phyloP scores from a whole-genome alignment of 2,888 invertebrate species.

The Hermodice carunculata region DNA sequence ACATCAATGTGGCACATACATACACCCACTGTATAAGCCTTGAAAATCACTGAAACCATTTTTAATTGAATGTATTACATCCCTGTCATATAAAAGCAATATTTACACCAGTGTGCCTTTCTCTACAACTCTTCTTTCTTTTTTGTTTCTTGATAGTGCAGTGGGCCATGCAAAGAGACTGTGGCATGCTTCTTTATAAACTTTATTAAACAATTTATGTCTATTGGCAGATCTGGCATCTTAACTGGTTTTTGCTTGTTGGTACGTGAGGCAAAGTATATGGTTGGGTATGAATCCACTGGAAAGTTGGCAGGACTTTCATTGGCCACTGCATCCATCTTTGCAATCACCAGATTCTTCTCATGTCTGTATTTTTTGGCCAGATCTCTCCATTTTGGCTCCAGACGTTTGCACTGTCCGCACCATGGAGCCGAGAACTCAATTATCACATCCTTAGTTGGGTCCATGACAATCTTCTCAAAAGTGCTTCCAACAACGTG shows the following conservation, averaged over 20 bases:
- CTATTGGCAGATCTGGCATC: constrained; percentile 63
- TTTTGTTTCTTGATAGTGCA: no score
- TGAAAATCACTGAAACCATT: no score
- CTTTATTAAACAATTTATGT: no score
- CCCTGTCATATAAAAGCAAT: no score
- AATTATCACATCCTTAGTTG: constrained; percentile 73
- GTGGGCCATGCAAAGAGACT: constrained; percentile 50
- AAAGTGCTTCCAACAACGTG: constrained; percentile 74
- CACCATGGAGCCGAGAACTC: constrained; percentile 76
- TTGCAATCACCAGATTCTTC: constrained; percentile 66
- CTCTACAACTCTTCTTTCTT: constrained; percentile 61
- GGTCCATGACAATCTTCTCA: constrained; percentile 71
- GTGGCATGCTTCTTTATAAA: constrained; percentile 62
- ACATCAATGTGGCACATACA: no score
- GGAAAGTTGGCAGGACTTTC: constrained; percentile 68
- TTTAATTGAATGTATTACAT: no score
- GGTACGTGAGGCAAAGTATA: constrained; percentile 69
- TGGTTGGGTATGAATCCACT: constrained; percentile 73
- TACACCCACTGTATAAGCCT: no score
- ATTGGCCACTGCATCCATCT: constrained; percentile 71
- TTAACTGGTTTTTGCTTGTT: constrained; percentile 66
- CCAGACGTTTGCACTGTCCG: constrained; percentile 74
- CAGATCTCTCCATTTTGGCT: constrained; percentile 71
- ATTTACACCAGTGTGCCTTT: no score
- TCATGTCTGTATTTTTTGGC: constrained; percentile 63